Conservation (phyloP, 2,888 invertebrate genomes). For the Dolomedes plantarius region DNA sequence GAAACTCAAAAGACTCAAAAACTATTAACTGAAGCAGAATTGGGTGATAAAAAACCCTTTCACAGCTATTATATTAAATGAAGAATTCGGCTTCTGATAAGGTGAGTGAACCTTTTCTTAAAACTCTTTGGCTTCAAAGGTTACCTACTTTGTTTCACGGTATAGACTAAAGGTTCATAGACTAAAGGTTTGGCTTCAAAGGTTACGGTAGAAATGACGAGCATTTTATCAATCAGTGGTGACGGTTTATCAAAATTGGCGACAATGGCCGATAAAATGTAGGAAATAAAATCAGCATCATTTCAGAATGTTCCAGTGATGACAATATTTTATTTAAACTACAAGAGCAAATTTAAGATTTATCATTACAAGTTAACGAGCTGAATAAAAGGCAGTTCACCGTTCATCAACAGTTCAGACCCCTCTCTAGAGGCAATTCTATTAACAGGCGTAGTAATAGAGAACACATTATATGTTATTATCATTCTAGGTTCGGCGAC, state of each 20-base stretch:
- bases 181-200: slow-evolving; percentile 17
- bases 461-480: not conserved
- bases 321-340: slow-evolving; percentile 28
- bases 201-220: slow-evolving; percentile 11
- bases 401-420: not conserved
- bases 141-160: too few species aligned
- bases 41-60: slow-evolving; percentile 31
- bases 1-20: slow-evolving; percentile 7
- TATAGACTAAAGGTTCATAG: too few species aligned
- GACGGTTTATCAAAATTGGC: not conserved
- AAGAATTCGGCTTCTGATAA: slow-evolving; percentile 30
- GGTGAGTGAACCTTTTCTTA: slow-evolving; percentile 19
- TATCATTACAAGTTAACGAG: slow-evolving; percentile 18
- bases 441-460: not conserved
- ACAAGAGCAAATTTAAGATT: slow-evolving; percentile 21
- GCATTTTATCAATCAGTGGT: slow-evolving; percentile 27
- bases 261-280: slow-evolving; percentile 21
- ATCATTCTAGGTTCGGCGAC: slow-evolving; percentile 3
- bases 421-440: slow-evolving; percentile 17
- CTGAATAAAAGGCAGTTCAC: not conserved
- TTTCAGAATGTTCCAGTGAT: not conserved
- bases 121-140: slow-evolving; percentile 15
- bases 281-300: slow-evolving; percentile 13
- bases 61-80: slow-evolving; percentile 28
- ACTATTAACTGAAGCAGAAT: too few species aligned